phyloP scores from a whole-genome alignment of 2,888 invertebrate species.

The Buathra laborator region DNA sequence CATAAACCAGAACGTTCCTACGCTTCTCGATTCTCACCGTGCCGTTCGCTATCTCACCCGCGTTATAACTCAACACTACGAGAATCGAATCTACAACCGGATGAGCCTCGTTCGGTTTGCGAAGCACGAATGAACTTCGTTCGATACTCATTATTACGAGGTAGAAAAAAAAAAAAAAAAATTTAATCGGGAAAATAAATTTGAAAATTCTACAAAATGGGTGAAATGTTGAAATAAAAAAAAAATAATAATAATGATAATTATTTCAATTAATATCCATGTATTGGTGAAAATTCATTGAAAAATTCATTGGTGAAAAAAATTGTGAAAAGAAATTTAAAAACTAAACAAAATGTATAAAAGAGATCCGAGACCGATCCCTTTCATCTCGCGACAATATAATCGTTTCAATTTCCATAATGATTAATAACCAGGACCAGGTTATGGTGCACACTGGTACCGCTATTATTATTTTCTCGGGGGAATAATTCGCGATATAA shows the following conservation, averaged over 20 bases:
- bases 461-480: slow-evolving; percentile 4
- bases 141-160: background rate
- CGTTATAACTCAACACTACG: slow-evolving; percentile 60
- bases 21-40: slow-evolving; percentile 19
- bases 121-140: slow-evolving; percentile 29
- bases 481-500: slow-evolving; percentile 23
- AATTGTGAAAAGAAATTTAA: too few species aligned
- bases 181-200: background rate
- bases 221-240: too few species aligned
- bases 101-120: slow-evolving; percentile 15
- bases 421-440: background rate
- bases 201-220: too few species aligned
- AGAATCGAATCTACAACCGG: slow-evolving; percentile 45
- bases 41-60: background rate
- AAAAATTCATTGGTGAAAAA: too few species aligned
- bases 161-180: background rate
- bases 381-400: background rate
- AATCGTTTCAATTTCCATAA: slow-evolving; percentile 6
- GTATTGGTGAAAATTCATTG: too few species aligned
- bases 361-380: background rate
- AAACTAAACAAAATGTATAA: too few species aligned
- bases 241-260: too few species aligned
- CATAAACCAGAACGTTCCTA: slow-evolving; percentile 1
- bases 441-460: background rate
- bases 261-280: too few species aligned